phyloP scores from a whole-genome alignment of 2,888 invertebrate genomes.

The Latheticus oryzae region DNA sequence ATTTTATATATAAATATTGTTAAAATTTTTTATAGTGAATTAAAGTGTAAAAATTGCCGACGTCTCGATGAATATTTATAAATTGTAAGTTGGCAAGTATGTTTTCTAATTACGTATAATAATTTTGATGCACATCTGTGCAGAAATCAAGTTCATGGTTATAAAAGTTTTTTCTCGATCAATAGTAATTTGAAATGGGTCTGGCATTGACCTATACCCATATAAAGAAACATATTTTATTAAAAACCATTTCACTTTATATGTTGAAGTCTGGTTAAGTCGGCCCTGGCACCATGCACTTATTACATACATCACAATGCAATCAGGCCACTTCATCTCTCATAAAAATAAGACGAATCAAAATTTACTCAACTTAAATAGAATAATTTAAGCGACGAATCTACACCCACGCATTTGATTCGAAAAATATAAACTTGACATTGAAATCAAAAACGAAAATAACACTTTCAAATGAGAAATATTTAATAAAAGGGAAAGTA shows the following conservation, averaged over 20 bases:
- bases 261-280: conserved; percentile 27
- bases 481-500: background rate
- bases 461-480: conserved; percentile 4
- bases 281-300: conserved; percentile 38
- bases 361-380: conserved; percentile 15
- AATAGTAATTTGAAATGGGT: conserved; percentile 26
- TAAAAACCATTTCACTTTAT: conserved; percentile 31
- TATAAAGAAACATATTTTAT: conserved; percentile 52
- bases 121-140: conserved; percentile 24
- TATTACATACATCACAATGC: conserved; percentile 35
- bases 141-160: conserved; percentile 40
- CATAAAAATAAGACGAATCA: conserved; percentile 26
- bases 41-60: too few species aligned
- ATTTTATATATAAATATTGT: too few species aligned
- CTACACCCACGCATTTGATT: conserved; percentile 23
- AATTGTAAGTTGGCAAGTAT: background rate
- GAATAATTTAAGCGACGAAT: conserved; percentile 22
- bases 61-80: conserved; percentile 15
- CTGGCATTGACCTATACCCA: conserved; percentile 56
- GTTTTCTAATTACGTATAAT: background rate
- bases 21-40: too few species aligned
- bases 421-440: conserved; percentile 37
- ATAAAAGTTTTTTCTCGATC: conserved; percentile 13
- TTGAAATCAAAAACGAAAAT: conserved; percentile 24
- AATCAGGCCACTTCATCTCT: conserved; percentile 39